These are phyloP conservation scores for Falcaria lacertinaria DNA, from an alignment of 2,888 invertebrate genomes.

Conservation along the genomic window DNA sequence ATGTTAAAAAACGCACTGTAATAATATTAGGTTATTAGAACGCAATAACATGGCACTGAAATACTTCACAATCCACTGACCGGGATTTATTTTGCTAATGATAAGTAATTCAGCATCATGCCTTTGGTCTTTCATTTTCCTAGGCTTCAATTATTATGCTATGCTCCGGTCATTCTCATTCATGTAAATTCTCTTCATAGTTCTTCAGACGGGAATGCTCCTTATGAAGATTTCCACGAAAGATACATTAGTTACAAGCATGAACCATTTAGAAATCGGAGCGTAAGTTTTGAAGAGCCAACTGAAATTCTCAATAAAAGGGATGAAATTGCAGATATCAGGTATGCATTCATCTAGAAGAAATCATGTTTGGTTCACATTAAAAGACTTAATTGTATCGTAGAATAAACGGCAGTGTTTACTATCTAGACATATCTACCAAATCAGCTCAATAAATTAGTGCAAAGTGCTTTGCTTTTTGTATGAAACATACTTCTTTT, in stretches of 20 bases:
- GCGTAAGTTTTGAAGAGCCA: constrained; percentile 85
- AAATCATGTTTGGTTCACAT: constrained; percentile 8
- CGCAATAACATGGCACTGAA: constrained; percentile 25
- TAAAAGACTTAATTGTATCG: not conserved
- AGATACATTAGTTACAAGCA: constrained; percentile 86
- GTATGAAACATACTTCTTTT: too few relatives aligned
- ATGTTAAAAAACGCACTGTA: constrained; percentile 3
- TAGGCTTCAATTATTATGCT: constrained; percentile 30
- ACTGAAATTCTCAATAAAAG: constrained; percentile 55
- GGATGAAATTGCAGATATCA: constrained; percentile 54
- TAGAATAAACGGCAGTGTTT: too few relatives aligned
- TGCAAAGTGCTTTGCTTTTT: too few relatives aligned
- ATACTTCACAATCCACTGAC: constrained; percentile 13
- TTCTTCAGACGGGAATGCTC: constrained; percentile 78
- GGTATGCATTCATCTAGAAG: constrained; percentile 49
- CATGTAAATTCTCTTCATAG: constrained; percentile 73
- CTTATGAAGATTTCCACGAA: constrained; percentile 89
- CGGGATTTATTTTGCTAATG: constrained; percentile 10
- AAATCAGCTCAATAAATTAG: too few relatives aligned
- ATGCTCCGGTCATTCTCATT: constrained; percentile 60
- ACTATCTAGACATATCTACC: too few relatives aligned
- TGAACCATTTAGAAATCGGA: constrained; percentile 86
- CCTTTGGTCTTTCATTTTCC: constrained; percentile 18
- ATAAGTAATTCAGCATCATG: constrained; percentile 11
- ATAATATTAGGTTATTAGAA: constrained; percentile 16